Evolutionary conservation across 2,888 invertebrate genomes (phyloP), one percentile per base, ranked within the genome.

Genomic region (Pinctada fucata): DNA sequence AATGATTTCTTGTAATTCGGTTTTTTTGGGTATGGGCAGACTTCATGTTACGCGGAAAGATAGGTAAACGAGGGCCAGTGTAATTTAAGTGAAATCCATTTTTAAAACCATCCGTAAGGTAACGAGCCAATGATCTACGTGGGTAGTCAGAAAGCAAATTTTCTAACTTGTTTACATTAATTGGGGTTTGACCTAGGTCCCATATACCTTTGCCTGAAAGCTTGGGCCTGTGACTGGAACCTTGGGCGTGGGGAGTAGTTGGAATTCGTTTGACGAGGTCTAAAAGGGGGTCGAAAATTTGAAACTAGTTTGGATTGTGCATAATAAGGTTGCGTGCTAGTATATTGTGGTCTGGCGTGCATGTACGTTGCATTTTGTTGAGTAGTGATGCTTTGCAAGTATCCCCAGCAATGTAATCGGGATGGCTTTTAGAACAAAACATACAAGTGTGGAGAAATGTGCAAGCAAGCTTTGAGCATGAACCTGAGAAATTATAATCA

Each of bases 131-230:
- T 10, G 45, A 45, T 47, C n/a, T 10, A 31, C 48, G 2, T 16
- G 31, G 67, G 67, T 67, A 67, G 31, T 67, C 48, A 47, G 45
- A 48, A 47, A 45, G 48, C 2, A 67, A 67, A 45, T 67, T 5
- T 31, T 67, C 67, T 67, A 73, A 6, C 47, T 73, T 10, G n/a
- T 49, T 0, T 64, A 49, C 5, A 49, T 65, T 73, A 45, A 73
- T 66, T 10, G 73, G 65, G 16, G 66, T 65, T 5, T 49, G 16
- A 48, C 73, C 73, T 45, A 65, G 49, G 52, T 48, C 49, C 50
- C 49, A 73, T 65, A 73, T 13, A 73, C 49, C 48, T n/a, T 73
- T 69, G 49, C 48, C 47, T 45, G 49, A n/a, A n/a, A 69, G 47
- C 47, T 48, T 65, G 16, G n/a, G 65, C 31, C 13, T 73, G 66